A percentile compares a stretch with the other conserved stretches of the same genome.
phyloP scores from a whole-genome alignment of 2,797 vertebrate species.

The Potorous gilbertii region DNA sequence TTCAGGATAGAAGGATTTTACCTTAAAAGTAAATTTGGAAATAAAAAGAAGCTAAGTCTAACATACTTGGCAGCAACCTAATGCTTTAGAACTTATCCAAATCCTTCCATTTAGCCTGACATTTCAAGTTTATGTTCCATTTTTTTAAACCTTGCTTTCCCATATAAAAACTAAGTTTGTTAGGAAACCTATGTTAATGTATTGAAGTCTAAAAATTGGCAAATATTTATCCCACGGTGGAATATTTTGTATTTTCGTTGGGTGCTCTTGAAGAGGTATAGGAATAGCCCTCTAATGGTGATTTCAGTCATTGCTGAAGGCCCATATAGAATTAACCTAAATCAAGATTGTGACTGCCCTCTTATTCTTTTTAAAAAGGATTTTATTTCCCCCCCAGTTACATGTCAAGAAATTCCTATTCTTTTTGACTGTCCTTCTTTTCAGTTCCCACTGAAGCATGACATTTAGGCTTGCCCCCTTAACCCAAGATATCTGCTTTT shows the following conservation, averaged over 20 bases:
- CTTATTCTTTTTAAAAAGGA: not conserved
- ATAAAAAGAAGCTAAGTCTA: not conserved
- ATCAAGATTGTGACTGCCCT: not conserved
- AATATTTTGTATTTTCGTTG: not conserved
- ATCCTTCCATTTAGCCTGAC: not conserved
- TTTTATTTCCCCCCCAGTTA: not conserved
- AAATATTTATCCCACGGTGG: slow-evolving; percentile 1
- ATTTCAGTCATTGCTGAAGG: not conserved
- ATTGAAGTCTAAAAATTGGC: not conserved
- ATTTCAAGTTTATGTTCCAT: not conserved
- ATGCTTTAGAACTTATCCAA: not conserved
- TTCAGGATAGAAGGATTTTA: not conserved
- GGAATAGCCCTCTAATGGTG: not conserved
- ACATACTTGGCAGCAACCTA: not conserved
- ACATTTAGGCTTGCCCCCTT: too few relatives aligned
- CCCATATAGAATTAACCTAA: not conserved
- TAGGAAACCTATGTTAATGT: not conserved
- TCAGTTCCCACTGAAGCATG: not conserved
- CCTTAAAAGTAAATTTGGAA: not conserved
- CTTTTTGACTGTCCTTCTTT: not conserved
- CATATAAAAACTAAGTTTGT: not conserved
- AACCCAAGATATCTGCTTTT: not conserved
- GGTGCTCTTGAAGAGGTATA: not conserved
- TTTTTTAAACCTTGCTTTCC: not conserved
- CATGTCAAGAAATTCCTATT: not conserved